These are phyloP conservation scores for Collichthys lucidus DNA, from an alignment of 2,113 vertebrate species.

Conservation along the genomic window DNA sequence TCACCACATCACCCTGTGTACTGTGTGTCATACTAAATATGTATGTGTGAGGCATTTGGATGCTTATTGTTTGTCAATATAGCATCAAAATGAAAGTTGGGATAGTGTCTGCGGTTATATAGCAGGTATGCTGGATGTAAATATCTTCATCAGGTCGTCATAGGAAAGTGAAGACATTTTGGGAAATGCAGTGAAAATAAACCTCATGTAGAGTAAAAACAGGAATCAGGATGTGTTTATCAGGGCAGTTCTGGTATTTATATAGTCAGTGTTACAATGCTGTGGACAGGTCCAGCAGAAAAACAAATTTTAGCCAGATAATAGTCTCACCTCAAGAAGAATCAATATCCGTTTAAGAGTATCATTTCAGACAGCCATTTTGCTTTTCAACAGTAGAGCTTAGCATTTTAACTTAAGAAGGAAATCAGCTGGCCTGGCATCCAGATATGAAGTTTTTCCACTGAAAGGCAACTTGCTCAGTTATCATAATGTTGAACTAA, in stretches of 20 bases:
- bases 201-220: neutral
- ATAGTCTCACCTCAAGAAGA: no score
- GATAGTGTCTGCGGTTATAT: neutral
- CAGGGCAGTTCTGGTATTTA: no score
- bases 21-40: slow-evolving; percentile 20
- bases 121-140: neutral
- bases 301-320: no score
- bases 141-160: neutral
- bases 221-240: neutral
- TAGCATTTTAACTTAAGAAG: no score
- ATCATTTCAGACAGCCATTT: no score
- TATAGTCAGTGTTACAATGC: no score
- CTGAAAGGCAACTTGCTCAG: neutral
- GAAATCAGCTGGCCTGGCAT: neutral
- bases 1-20: slow-evolving; percentile 5
- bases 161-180: neutral
- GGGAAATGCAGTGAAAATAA: neutral
- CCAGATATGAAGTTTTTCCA: neutral
- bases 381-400: no score
- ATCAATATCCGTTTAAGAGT: no score
- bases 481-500: neutral
- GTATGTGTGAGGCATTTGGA: slow-evolving; percentile 3
- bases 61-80: slow-evolving; percentile 4
- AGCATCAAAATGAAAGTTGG: neutral
- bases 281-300: no score